These are phyloP conservation scores for Pharmacophagus antenor DNA, from an alignment of 2,888 invertebrate genomes.

Conservation along the genomic window DNA sequence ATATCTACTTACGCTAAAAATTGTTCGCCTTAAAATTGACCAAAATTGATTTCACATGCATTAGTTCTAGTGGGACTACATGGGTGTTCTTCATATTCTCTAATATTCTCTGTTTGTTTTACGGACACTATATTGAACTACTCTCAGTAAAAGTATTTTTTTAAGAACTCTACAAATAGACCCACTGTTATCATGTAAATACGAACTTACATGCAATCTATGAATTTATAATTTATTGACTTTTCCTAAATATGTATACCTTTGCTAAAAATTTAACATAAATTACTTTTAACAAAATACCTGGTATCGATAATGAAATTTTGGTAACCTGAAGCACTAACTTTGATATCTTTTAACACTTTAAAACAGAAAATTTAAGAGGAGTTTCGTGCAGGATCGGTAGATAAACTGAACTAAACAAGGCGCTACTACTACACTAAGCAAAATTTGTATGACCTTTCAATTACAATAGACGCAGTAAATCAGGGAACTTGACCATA, in stretches of 20 bases:
- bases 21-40: too few species aligned
- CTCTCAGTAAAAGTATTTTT: background rate
- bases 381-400: conserved; percentile 47
- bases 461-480: conserved; percentile 74
- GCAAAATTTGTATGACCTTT: conserved; percentile 59
- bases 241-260: too few species aligned
- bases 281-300: too few species aligned
- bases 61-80: too few species aligned
- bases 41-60: too few species aligned
- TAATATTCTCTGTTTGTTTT: too few species aligned
- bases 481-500: conserved; percentile 68
- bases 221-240: too few species aligned
- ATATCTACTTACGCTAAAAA: too few species aligned
- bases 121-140: background rate
- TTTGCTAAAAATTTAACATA: background rate
- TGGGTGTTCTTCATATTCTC: too few species aligned
- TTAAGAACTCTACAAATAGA: too few species aligned
- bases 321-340: background rate
- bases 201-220: background rate
- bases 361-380: conserved; percentile 4
- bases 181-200: too few species aligned
- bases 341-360: background rate
- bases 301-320: background rate
- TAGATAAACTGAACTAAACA: conserved; percentile 59
- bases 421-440: conserved; percentile 46